phyloP scores from a whole-genome alignment of 2,797 vertebrate species.

The Peromyscus eremicus region DNA sequence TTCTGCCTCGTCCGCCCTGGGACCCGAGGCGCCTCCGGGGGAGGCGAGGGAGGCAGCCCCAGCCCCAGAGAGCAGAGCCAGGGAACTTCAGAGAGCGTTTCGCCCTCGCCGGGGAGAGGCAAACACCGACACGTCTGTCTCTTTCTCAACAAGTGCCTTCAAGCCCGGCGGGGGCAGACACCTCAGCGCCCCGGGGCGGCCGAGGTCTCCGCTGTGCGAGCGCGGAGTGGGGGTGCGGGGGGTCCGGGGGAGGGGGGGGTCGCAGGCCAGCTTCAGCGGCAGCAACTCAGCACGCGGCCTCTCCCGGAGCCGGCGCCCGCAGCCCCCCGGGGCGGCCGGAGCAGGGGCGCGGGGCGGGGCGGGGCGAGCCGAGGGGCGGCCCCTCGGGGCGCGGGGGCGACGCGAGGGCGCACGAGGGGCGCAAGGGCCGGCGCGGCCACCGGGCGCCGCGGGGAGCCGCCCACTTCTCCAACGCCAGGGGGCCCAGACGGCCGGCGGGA shows the following conservation, averaged over 20 bases:
- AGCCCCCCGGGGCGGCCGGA: not conserved
- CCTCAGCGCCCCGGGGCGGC: constrained; percentile 60
- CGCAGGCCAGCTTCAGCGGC: not conserved
- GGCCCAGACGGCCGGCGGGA: constrained; percentile 76
- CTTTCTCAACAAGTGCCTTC: constrained; percentile 78
- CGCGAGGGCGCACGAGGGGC: not conserved
- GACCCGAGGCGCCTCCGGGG: constrained; percentile 52
- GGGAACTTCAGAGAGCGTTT: constrained; percentile 60
- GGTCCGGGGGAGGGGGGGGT: too few species aligned
- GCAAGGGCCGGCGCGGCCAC: not conserved
- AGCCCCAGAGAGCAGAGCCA: constrained; percentile 24
- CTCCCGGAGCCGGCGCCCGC: not conserved
- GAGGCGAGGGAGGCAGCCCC: not conserved
- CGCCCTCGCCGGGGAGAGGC: constrained; percentile 62
- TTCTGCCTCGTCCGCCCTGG: not conserved
- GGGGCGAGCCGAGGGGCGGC: not conserved
- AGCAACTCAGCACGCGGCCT: not conserved
- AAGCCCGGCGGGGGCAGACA: constrained; percentile 74
- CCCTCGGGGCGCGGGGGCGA: not conserved
- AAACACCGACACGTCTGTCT: constrained; percentile 69
- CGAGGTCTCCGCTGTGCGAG: constrained; percentile 54
- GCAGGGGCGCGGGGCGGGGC: not conserved
- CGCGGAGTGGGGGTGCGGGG: too few species aligned
- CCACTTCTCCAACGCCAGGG: constrained; percentile 64
- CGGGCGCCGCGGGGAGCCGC: constrained; percentile 61